Evolutionary conservation across 2,888 invertebrate genomes (phyloP).

Genomic region (Cyclophora punctaria): DNA sequence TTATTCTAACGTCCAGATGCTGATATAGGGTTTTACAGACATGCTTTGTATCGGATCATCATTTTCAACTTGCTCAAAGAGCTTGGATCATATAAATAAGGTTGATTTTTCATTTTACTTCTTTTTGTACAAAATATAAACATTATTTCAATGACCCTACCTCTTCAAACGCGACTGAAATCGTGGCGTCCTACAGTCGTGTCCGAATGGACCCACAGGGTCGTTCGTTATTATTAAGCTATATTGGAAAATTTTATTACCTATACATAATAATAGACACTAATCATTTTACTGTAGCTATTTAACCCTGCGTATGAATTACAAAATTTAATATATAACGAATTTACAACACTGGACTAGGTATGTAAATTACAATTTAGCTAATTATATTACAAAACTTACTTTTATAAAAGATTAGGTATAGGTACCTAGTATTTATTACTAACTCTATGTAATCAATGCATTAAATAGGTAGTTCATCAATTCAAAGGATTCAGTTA

Average conservation of each 20-base stretch:
- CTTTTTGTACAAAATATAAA: too few relatives aligned
- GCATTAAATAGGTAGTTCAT: slow-evolving; percentile 4
- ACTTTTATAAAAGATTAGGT: slow-evolving; percentile 20
- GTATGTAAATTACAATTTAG: slow-evolving; percentile 20
- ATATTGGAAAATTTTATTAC: slow-evolving; percentile 18
- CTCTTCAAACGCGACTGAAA: too few relatives aligned
- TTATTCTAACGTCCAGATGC: too few relatives aligned
- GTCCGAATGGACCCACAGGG: too few relatives aligned
- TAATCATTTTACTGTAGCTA: slow-evolving; percentile 13
- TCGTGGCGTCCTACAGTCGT: too few relatives aligned
- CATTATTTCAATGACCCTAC: too few relatives aligned
- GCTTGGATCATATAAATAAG: too few relatives aligned
- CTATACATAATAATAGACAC: too few relatives aligned
- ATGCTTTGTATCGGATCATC: too few relatives aligned
- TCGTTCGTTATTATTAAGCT: too few relatives aligned
- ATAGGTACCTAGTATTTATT: slow-evolving; percentile 6
- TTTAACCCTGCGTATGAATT: slow-evolving; percentile 39
- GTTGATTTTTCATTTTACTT: too few relatives aligned
- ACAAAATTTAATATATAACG: slow-evolving; percentile 26
- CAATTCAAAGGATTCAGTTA: slow-evolving; percentile 6
- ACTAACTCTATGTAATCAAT: slow-evolving; percentile 5
- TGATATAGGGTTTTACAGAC: background rate
- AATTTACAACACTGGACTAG: slow-evolving; percentile 33
- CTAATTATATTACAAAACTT: slow-evolving; percentile 34
- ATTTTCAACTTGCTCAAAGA: too few relatives aligned